These are phyloP conservation scores for Macrotis lagotis DNA, from an alignment of 2,113 vertebrate genomes.

Conservation along the genomic window DNA sequence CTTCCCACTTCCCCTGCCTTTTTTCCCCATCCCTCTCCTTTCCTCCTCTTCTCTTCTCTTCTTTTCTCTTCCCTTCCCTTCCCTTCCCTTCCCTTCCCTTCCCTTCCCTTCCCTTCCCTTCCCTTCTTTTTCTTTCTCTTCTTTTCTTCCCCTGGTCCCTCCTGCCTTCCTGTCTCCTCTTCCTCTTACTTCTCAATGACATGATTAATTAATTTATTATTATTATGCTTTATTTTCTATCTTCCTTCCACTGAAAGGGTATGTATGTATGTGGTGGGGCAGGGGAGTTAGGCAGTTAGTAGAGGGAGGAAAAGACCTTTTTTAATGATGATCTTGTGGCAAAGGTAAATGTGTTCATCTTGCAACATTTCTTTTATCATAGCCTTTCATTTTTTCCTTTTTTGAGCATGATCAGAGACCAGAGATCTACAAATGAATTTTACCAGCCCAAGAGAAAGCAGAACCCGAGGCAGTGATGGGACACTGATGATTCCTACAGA, in stretches of 20 bases:
- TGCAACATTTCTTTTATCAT: background rate
- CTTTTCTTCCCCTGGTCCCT: too few relatives aligned
- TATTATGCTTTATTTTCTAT: background rate
- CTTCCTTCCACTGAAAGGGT: background rate
- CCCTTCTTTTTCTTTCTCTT: background rate
- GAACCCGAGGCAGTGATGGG: background rate
- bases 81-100: too few relatives aligned
- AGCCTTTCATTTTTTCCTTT: background rate
- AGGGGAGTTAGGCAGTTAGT: background rate
- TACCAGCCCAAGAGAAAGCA: background rate
- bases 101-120: too few relatives aligned
- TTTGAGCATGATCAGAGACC: background rate
- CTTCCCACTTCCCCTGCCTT: background rate
- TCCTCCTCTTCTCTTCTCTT: too few relatives aligned
- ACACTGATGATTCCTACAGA: background rate
- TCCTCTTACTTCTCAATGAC: background rate
- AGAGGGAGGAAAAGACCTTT: background rate
- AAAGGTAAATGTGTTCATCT: background rate
- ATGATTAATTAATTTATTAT: background rate
- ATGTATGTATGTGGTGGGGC: background rate
- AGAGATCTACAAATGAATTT: background rate
- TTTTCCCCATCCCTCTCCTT: background rate
- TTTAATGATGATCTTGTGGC: background rate
- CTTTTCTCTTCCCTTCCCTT: too few relatives aligned
- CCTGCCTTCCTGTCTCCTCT: too few relatives aligned